Conservation (phyloP, 2,888 invertebrate species). For the Sphecodes monilicornis region DNA sequence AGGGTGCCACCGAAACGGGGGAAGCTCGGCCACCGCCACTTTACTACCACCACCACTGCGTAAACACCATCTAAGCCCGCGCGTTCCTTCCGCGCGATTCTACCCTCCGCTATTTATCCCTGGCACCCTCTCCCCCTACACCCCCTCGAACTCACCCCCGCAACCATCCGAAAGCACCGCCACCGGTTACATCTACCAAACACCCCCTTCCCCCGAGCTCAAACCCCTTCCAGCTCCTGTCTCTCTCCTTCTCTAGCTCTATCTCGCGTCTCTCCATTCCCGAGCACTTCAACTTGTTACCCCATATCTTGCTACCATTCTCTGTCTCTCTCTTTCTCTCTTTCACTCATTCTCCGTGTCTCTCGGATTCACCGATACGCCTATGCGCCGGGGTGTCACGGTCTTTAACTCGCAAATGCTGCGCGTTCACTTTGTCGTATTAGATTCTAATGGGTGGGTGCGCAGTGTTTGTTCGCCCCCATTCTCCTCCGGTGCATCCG, state of each 20-base stretch:
- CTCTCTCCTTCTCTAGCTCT: background rate
- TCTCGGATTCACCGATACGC: slow-evolving; percentile 61
- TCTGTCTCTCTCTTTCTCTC: background rate
- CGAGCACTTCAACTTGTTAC: slow-evolving; percentile 60
- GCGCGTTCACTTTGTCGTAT: slow-evolving; percentile 79
- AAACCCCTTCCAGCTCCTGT: background rate
- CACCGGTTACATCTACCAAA: slow-evolving; percentile 31
- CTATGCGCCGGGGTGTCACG: slow-evolving; percentile 75
- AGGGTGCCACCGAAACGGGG: slow-evolving; percentile 52
- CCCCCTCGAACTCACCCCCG: background rate
- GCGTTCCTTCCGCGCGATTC: slow-evolving; percentile 50
- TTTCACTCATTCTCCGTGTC: background rate
- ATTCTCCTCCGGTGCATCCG: background rate
- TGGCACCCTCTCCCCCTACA: background rate
- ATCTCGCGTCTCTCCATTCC: slow-evolving; percentile 33
- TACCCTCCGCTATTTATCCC: slow-evolving; percentile 58
- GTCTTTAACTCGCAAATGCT: slow-evolving; percentile 80
- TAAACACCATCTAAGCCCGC: slow-evolving; percentile 65
- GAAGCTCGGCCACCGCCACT: slow-evolving; percentile 60
- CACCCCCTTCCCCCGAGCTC: background rate
- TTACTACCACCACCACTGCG: slow-evolving; percentile 67
- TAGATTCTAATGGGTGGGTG: slow-evolving; percentile 80
- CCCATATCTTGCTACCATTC: slow-evolving; percentile 41
- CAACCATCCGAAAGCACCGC: background rate
- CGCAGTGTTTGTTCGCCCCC: background rate